Percentiles rank a stretch among this genome's conserved stretches.
Conservation (phyloP, 2,888 invertebrate genomes). For the Sphaerophoria taeniata region DNA sequence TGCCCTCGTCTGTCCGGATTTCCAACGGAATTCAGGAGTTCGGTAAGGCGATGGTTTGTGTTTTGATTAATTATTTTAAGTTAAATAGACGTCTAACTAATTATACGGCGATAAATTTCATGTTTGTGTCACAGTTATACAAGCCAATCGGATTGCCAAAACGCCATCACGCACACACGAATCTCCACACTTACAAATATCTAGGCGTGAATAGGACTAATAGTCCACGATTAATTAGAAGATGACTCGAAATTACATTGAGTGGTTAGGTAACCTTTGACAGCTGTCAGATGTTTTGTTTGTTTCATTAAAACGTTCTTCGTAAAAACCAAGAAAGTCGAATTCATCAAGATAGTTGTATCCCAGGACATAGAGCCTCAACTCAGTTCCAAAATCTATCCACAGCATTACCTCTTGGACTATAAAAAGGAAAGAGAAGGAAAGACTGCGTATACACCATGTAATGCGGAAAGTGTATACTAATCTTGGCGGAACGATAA, state of each 20-base stretch:
- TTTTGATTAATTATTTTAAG: conserved; percentile 76
- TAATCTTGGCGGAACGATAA: conserved; percentile 69
- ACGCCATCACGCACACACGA: conserved; percentile 1
- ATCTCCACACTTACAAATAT: conserved; percentile 17
- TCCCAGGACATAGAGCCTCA: too few relatives aligned
- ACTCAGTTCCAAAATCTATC: neutral
- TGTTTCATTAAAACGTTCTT: too few relatives aligned
- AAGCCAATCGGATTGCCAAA: conserved; percentile 59
- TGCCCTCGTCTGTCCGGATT: conserved; percentile 24
- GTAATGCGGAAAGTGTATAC: conserved; percentile 51
- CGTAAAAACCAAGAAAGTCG: too few relatives aligned
- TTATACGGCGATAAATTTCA: conserved; percentile 76
- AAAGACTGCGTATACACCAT: conserved; percentile 48
- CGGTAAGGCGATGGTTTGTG: conserved; percentile 12
- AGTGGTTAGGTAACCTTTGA: too few relatives aligned
- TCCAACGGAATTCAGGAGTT: conserved; percentile 46
- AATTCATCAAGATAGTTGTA: too few relatives aligned
- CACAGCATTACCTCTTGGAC: neutral
- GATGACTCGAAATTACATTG: neutral
- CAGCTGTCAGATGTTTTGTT: too few relatives aligned
- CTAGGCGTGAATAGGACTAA: neutral
- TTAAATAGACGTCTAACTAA: conserved; percentile 77
- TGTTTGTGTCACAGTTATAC: conserved; percentile 75
- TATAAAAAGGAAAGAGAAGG: conserved; percentile 28
- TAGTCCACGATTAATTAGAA: neutral